Evolutionary conservation across 2,797 vertebrate species (phyloP).

Genomic region (Distichodus sexfasciatus): DNA sequence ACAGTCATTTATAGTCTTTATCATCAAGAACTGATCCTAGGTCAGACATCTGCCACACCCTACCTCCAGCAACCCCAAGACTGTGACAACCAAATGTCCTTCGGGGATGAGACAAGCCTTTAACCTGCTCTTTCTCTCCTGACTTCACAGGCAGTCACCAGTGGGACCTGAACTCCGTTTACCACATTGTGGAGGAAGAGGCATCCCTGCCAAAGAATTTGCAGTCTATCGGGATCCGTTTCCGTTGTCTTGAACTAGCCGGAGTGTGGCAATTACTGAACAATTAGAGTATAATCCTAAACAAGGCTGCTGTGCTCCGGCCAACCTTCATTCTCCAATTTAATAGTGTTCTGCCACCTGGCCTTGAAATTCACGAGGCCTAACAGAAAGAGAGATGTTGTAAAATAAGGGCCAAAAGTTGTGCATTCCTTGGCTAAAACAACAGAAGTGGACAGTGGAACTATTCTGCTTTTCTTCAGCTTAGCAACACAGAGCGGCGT

Average conservation of each 20-base stretch:
- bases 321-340: slow-evolving; percentile 15
- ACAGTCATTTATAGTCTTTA: not conserved
- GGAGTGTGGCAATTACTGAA: slow-evolving; percentile 12
- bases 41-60: too few relatives aligned
- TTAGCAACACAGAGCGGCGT: slow-evolving; percentile 41
- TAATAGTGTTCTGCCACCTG: slow-evolving; percentile 8
- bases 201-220: slow-evolving; percentile 37
- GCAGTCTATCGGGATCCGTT: slow-evolving; percentile 12
- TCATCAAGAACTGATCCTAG: too few relatives aligned
- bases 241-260: slow-evolving; percentile 34
- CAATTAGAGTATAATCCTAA: slow-evolving; percentile 18
- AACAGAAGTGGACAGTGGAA: slow-evolving; percentile 50
- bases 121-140: slow-evolving; percentile 32
- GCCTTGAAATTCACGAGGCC: not conserved
- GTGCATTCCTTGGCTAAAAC: slow-evolving; percentile 41
- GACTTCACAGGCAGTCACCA: slow-evolving; percentile 28
- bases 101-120: too few relatives aligned
- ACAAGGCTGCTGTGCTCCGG: slow-evolving; percentile 23
- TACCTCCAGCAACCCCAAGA: too few relatives aligned
- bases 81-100: too few relatives aligned
- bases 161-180: slow-evolving; percentile 32
- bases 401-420: slow-evolving; percentile 19
- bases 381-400: slow-evolving; percentile 9
- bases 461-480: slow-evolving; percentile 48
- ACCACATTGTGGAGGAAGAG: slow-evolving; percentile 16